Conservation (phyloP, 2,797 vertebrate species). For the Sebastes goodei region DNA sequence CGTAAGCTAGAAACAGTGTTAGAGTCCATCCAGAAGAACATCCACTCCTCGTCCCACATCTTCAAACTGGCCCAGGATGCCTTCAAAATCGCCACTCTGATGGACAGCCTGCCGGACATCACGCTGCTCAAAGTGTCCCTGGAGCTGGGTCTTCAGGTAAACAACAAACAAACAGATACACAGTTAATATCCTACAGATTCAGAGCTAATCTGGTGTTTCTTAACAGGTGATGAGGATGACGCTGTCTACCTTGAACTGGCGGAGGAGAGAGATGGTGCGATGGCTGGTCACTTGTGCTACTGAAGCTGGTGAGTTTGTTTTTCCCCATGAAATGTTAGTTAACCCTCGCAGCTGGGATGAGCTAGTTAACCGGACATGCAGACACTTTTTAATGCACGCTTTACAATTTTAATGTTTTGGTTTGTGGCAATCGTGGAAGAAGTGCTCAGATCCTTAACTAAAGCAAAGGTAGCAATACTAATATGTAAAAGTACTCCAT, state of each 20-base stretch:
- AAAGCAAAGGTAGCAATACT: background rate
- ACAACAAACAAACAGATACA: background rate
- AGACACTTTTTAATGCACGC: background rate
- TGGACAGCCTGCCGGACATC: conserved; percentile 94
- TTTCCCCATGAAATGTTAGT: background rate
- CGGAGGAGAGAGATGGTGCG: conserved; percentile 95
- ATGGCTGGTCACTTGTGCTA: conserved; percentile 95
- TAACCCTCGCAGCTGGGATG: background rate
- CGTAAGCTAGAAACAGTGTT: conserved; percentile 91
- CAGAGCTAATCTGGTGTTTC: background rate
- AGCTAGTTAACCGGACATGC: background rate
- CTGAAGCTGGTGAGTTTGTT: conserved; percentile 91
- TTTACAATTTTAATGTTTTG: background rate
- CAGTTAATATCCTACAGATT: fast-evolving
- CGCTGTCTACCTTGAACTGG: conserved; percentile 94
- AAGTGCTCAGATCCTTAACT: background rate
- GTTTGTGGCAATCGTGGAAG: background rate
- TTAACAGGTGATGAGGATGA: conserved; percentile 94
- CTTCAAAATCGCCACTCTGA: conserved; percentile 95
- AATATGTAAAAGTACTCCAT: background rate
- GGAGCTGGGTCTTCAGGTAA: conserved; percentile 96
- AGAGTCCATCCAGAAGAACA: conserved; percentile 96
- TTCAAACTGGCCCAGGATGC: conserved; percentile 97
- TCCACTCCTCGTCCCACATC: conserved; percentile 94
- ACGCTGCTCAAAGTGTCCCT: conserved; percentile 94